Conservation (phyloP, 2,113 vertebrate species). For the Peromyscus leucopus region DNA sequence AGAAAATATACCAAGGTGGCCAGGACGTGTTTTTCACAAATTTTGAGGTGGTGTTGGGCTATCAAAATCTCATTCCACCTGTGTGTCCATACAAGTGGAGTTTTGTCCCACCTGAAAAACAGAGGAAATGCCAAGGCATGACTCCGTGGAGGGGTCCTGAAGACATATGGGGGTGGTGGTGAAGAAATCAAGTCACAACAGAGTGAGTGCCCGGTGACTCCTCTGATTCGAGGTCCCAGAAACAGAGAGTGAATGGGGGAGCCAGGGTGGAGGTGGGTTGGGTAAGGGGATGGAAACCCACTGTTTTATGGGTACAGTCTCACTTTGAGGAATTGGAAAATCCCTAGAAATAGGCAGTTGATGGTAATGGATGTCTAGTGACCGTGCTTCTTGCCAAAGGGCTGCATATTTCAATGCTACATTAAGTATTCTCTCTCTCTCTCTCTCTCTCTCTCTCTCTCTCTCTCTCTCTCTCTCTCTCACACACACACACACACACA, state of each 20-base stretch:
- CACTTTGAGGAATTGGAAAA: not conserved
- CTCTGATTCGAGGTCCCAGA: rapidly evolving
- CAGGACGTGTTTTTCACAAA: not conserved
- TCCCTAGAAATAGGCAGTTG: not conserved
- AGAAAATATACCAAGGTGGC: not conserved
- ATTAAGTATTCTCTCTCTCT: not conserved
- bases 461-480: too few relatives aligned
- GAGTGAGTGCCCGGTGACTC: rapidly evolving
- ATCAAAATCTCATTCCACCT: not conserved
- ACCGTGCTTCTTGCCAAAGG: too few relatives aligned
- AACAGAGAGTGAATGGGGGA: not conserved
- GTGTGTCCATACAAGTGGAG: not conserved
- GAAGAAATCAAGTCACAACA: not conserved
- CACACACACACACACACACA: too few relatives aligned
- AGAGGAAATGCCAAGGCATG: not conserved
- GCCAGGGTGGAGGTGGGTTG: not conserved
- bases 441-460: too few relatives aligned
- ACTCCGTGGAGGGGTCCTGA: rapidly evolving
- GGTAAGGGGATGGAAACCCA: not conserved
- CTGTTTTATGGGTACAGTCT: not conserved
- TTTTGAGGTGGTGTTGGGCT: not conserved
- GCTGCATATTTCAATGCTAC: not conserved
- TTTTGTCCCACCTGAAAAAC: not conserved
- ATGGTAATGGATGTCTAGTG: too few relatives aligned
- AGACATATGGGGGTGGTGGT: not conserved